Evolutionary conservation across 2,888 invertebrate species (phyloP), one percentile per base, ranked within the genome.

Genomic region (Aradus depressus): DNA sequence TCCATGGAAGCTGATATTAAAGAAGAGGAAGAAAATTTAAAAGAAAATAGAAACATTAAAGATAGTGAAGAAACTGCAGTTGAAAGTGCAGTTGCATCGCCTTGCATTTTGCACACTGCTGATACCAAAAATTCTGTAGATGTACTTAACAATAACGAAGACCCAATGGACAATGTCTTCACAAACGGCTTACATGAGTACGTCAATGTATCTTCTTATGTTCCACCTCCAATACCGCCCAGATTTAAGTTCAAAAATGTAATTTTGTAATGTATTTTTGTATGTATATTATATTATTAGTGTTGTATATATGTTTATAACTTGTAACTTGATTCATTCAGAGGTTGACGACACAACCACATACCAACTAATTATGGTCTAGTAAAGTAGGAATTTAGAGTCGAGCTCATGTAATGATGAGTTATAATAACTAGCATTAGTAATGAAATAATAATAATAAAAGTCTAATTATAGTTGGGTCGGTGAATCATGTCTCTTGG

Each of bases 221-320:
- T 57, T n/a, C 54, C 53, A 38, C 59, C 59, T 26, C 57, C 57
- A 16, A 53, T 58, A 10, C 58, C 58, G 12, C 55, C 55, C 4
- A 50, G 57, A 44, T 51, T 44, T 25, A 53, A 51, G 34, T 57
- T 53, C 38, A 57, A 50, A 39, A 57, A 57, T 43, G 51, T 58
- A 28, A 38, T 56, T 28, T 32, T 54, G 49, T 58, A 58, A 49
- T n/a, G n/a, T n/a, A n/a, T n/a, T n/a, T n/a, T n/a, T n/a, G n/a
- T n/a, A n/a, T n/a, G n/a, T n/a, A n/a, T n/a, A n/a, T n/a, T n/a
- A n/a, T n/a, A n/a, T n/a, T n/a, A n/a, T n/a, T n/a, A n/a, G n/a
- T n/a, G n/a, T n/a, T n/a, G n/a, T n/a, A n/a, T n/a, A n/a, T n/a
- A n/a, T n/a, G n/a, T n/a, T n/a, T n/a, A n/a, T n/a, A n/a, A n/a